Evolutionary conservation across 2,113 vertebrate genomes (phyloP).

Genomic region (Todiramphus chloris): DNA sequence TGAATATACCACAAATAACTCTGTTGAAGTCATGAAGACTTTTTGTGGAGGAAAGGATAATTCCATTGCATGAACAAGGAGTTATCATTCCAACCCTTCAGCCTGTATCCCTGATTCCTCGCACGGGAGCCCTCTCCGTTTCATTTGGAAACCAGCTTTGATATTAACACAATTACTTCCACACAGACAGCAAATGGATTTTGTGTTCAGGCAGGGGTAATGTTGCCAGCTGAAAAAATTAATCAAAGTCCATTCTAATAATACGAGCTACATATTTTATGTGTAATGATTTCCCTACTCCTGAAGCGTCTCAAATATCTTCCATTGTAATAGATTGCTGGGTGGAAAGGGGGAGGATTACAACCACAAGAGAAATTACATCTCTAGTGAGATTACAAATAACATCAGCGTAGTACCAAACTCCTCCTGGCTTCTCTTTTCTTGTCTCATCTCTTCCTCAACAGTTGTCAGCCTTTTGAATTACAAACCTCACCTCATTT

Average conservation of each 20-base stretch:
- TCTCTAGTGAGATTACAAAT: conserved; percentile 28
- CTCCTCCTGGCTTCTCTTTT: neutral
- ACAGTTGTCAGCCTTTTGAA: neutral
- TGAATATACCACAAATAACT: neutral
- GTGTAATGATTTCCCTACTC: neutral
- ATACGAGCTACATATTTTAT: conserved; percentile 36
- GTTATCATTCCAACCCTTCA: neutral
- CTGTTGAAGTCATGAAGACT: neutral
- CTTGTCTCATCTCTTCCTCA: neutral
- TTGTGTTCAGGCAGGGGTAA: conserved; percentile 22
- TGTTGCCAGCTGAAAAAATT: conserved; percentile 40
- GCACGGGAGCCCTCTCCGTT: neutral
- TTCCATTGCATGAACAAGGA: neutral
- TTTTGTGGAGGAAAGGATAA: neutral
- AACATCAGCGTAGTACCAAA: neutral
- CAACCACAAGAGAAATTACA: neutral
- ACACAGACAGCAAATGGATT: neutral
- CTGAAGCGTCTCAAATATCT: neutral
- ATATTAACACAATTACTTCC: conserved; percentile 46
- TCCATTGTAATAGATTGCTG: conserved; percentile 14
- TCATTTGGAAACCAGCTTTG: neutral
- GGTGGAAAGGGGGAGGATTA: neutral
- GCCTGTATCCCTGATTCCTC: neutral
- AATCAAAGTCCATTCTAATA: conserved; percentile 52
- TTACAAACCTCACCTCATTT: neutral